These are phyloP conservation scores for Crocidura indochinensis DNA, from an alignment of 2,797 vertebrate genomes.

Conservation along the genomic window DNA sequence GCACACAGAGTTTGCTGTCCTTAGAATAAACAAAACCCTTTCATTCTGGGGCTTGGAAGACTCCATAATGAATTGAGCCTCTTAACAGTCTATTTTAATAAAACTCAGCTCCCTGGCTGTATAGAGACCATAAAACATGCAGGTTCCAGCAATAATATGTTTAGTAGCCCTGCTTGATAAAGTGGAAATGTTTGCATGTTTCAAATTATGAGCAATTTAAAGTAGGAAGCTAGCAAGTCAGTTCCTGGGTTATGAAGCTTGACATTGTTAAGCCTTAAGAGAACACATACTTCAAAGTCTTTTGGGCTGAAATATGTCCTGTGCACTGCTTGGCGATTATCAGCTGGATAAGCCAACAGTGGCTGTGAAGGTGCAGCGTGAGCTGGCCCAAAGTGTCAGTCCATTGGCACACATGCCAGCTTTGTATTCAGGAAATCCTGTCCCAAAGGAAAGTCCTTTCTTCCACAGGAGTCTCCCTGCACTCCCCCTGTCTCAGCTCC, in stretches of 20 bases:
- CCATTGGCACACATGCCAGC: neutral
- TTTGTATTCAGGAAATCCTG: constrained; percentile 22
- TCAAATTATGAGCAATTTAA: constrained; percentile 93
- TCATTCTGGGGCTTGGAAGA: constrained; percentile 88
- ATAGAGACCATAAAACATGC: constrained; percentile 91
- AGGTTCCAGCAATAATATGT: constrained; percentile 91
- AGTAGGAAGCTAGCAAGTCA: constrained; percentile 91
- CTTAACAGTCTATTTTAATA: constrained; percentile 93
- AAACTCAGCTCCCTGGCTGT: constrained; percentile 90
- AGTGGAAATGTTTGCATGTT: constrained; percentile 93
- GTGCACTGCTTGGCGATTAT: constrained; percentile 73
- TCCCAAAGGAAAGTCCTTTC: neutral
- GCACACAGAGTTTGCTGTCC: constrained; percentile 13
- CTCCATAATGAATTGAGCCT: constrained; percentile 90
- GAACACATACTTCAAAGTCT: constrained; percentile 90
- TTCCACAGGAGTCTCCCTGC: neutral
- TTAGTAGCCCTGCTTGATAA: constrained; percentile 92
- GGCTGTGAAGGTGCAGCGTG: neutral
- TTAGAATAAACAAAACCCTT: constrained; percentile 89
- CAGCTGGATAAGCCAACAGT: constrained; percentile 67
- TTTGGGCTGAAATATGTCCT: constrained; percentile 87
- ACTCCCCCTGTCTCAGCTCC: neutral
- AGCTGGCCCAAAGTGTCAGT: neutral
- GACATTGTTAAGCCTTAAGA: constrained; percentile 91
- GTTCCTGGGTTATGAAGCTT: constrained; percentile 91